Evolutionary conservation across 2,797 vertebrate genomes (phyloP).

Genomic region (Phoeniculus purpureus): DNA sequence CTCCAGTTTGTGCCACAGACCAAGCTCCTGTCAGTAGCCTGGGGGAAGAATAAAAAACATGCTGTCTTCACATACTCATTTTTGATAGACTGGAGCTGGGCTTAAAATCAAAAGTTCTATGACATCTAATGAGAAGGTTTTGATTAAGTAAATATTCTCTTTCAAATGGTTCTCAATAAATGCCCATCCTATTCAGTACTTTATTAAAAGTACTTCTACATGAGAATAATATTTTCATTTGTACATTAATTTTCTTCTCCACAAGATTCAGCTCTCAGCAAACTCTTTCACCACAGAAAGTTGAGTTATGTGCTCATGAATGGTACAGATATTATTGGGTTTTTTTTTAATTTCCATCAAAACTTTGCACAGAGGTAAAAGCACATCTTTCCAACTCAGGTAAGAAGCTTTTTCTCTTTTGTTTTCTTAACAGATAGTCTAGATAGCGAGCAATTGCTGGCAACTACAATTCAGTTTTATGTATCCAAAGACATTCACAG

Average conservation of each 20-base stretch:
- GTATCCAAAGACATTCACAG: neutral
- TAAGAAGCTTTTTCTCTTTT: neutral
- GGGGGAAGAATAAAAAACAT: neutral
- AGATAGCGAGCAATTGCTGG: neutral
- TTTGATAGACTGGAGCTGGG: neutral
- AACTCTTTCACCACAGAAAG: neutral
- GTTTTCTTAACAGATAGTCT: neutral
- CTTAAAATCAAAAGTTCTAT: neutral
- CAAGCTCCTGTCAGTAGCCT: neutral
- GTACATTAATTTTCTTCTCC: neutral
- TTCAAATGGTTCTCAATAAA: neutral
- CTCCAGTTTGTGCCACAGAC: neutral
- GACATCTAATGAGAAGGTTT: neutral
- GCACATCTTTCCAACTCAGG: neutral
- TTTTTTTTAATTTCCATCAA: neutral
- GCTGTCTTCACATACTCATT: neutral
- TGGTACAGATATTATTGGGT: neutral
- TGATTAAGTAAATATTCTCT: constrained; percentile 6
- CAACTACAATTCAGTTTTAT: neutral
- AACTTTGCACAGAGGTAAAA: neutral
- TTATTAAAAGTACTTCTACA: neutral
- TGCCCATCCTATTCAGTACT: neutral
- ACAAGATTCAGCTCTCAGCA: neutral
- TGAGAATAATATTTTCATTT: neutral
- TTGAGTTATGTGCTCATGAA: neutral